These are phyloP conservation scores for Rhopalosiphum nymphaeae DNA, from an alignment of 2,888 invertebrate species.

Conservation along the genomic window DNA sequence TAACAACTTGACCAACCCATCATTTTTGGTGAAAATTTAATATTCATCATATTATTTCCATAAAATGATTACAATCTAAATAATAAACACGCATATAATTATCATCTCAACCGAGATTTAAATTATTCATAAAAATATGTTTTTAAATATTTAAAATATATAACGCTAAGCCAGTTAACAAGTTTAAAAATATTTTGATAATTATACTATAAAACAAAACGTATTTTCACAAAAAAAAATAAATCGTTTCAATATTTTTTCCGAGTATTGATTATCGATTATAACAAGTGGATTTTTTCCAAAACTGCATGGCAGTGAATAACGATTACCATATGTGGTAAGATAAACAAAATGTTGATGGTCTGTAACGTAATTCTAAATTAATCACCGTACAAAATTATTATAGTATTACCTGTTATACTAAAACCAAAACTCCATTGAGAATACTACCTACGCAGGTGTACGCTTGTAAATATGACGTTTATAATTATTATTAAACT, in stretches of 20 bases:
- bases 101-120: neutral
- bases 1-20: neutral
- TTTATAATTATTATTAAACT: neutral
- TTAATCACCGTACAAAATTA: neutral
- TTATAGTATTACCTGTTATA: neutral
- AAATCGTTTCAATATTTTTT: neutral
- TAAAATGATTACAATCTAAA: constrained; percentile 33
- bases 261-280: neutral
- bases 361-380: neutral
- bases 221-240: neutral
- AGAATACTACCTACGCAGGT: no score
- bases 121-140: neutral
- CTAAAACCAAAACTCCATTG: neutral
- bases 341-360: neutral
- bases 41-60: constrained; percentile 19
- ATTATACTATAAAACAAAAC: neutral
- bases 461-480: neutral
- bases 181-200: neutral
- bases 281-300: neutral
- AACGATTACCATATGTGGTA: neutral
- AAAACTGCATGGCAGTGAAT: neutral
- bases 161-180: neutral
- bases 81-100: neutral
- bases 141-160: neutral
- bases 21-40: constrained; percentile 7